phyloP scores from a whole-genome alignment of 2,113 vertebrate species.

The Barbus barbus region DNA sequence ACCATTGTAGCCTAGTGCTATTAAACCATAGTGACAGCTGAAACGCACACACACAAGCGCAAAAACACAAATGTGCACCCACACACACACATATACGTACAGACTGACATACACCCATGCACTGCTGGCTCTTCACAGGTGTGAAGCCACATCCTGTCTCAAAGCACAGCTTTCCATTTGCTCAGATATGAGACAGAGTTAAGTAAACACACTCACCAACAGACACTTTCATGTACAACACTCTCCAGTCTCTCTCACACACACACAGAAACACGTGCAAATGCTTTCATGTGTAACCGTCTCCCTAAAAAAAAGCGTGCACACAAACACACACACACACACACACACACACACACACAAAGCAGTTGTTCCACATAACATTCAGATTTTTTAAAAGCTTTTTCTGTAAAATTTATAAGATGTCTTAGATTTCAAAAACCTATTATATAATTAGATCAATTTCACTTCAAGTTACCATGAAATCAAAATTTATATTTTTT shows the following conservation, averaged over 20 bases:
- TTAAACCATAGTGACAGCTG: background rate
- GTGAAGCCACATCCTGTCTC: slow-evolving; percentile 50
- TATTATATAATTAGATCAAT: too few species aligned
- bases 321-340: too few species aligned
- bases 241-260: background rate
- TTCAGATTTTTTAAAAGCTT: too few species aligned
- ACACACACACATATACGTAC: background rate
- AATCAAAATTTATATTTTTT: too few species aligned
- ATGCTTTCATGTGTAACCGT: background rate
- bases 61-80: background rate
- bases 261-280: background rate
- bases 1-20: background rate
- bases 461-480: too few species aligned
- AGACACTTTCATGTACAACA: slow-evolving; percentile 4
- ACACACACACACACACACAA: too few species aligned
- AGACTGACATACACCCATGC: background rate
- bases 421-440: too few species aligned
- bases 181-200: background rate
- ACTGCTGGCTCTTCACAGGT: slow-evolving; percentile 18
- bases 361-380: background rate
- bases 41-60: background rate
- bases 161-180: background rate
- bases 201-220: background rate
- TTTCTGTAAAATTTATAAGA: too few species aligned
- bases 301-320: too few species aligned